phyloP scores from a whole-genome alignment of 2,888 invertebrate species.

The Eristalinus sepulchralis region DNA sequence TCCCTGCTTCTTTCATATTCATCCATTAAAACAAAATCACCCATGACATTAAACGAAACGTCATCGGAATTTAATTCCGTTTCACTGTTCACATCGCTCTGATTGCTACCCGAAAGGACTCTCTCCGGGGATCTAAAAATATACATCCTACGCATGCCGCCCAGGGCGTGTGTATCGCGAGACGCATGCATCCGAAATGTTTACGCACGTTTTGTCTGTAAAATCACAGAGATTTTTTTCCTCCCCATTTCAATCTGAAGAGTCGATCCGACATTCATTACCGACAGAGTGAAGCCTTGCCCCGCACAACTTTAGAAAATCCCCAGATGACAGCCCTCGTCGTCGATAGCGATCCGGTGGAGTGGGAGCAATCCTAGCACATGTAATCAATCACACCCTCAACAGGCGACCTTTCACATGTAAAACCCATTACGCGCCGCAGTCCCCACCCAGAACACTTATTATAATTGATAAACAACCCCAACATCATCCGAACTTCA shows the following conservation, averaged over 20 bases:
- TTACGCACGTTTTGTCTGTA: neutral
- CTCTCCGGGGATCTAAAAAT: neutral
- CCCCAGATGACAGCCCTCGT: neutral
- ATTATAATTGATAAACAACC: constrained; percentile 64
- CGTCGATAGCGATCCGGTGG: neutral
- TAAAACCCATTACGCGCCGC: constrained; percentile 25
- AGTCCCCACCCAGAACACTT: constrained; percentile 28
- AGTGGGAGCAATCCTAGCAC: neutral
- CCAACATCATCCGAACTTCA: constrained; percentile 50
- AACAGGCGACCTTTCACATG: constrained; percentile 29
- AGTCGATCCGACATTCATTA: neutral
- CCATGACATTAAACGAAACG: neutral
- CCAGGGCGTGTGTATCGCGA: neutral
- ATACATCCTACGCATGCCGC: neutral
- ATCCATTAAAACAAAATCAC: neutral
- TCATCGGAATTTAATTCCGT: neutral
- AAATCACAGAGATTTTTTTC: neutral
- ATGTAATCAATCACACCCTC: constrained; percentile 37
- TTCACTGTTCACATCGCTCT: no score
- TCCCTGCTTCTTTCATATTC: neutral
- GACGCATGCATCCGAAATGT: neutral
- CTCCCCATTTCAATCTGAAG: neutral
- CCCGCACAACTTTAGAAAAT: neutral
- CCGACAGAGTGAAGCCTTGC: neutral
- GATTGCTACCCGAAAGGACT: neutral